Evolutionary conservation across 2,888 invertebrate species (phyloP).

Genomic region (Chesias legatella): DNA sequence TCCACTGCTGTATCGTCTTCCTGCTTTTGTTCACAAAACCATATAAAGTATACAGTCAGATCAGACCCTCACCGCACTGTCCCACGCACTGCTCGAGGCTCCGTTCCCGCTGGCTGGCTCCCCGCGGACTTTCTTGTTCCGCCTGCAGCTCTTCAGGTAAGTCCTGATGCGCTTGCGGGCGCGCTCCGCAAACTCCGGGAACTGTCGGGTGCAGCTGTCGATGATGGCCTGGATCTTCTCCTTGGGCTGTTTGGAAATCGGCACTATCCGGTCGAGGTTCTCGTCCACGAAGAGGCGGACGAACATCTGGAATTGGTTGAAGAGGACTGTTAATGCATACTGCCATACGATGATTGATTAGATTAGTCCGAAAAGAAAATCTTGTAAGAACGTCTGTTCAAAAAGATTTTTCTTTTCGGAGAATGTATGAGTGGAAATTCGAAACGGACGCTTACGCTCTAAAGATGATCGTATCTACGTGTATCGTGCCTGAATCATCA

Average conservation of each 20-base stretch:
- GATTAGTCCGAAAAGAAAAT: no score
- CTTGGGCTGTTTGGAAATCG: slow-evolving; percentile 98
- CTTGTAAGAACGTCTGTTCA: no score
- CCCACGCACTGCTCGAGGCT: slow-evolving; percentile 86
- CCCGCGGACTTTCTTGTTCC: slow-evolving; percentile 95
- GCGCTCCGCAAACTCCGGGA: slow-evolving; percentile 97
- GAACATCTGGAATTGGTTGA: slow-evolving; percentile 91
- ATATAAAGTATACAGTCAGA: slow-evolving; percentile 41
- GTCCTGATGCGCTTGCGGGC: slow-evolving; percentile 96
- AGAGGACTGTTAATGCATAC: no score
- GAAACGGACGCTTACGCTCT: no score
- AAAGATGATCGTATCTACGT: no score
- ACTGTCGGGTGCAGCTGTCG: slow-evolving; percentile 97
- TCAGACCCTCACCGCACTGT: slow-evolving; percentile 88
- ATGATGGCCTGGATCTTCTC: slow-evolving; percentile 99
- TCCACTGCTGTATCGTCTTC: no score
- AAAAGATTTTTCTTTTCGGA: no score
- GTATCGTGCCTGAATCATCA: no score
- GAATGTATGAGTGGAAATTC: no score
- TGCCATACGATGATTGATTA: no score
- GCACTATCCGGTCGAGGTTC: slow-evolving; percentile 97
- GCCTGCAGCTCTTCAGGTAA: slow-evolving; percentile 95
- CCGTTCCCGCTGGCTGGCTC: slow-evolving; percentile 71
- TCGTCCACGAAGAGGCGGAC: slow-evolving; percentile 98
- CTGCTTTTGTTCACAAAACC: no score